Conservation (phyloP, 2,888 invertebrate genomes). For the Drosophila borborema region DNA sequence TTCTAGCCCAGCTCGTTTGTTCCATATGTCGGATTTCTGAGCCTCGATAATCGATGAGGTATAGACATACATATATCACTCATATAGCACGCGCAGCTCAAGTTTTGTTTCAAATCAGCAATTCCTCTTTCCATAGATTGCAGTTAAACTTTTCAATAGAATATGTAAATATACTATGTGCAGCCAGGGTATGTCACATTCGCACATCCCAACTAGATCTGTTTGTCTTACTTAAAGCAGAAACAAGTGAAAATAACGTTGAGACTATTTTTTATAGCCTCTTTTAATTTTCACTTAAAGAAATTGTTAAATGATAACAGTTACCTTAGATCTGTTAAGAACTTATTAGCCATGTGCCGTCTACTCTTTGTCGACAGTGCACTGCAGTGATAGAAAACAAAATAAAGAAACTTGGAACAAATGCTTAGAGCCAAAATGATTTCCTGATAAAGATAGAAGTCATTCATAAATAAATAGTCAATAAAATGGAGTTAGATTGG, state of each 20-base stretch:
- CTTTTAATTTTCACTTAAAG: not conserved
- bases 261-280: not conserved
- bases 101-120: too few species aligned
- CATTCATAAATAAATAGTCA: not conserved
- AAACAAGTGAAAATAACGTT: constrained; percentile 1
- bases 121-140: too few species aligned
- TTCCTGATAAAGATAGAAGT: not conserved
- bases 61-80: not conserved
- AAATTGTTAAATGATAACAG: not conserved
- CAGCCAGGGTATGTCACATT: not conserved
- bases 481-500: not conserved
- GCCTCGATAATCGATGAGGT: not conserved
- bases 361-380: not conserved
- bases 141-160: not conserved
- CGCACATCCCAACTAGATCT: not conserved
- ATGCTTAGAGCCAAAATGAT: not conserved
- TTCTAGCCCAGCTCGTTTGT: too few species aligned
- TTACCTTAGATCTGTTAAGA: not conserved
- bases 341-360: not conserved
- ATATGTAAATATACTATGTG: not conserved
- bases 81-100: too few species aligned
- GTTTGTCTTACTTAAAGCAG: not conserved
- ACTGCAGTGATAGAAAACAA: not conserved
- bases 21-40: too few species aligned
- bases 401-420: too few species aligned